Evolutionary conservation across 2,113 vertebrate species (phyloP).

Genomic region (Hippocampus abdominalis): DNA sequence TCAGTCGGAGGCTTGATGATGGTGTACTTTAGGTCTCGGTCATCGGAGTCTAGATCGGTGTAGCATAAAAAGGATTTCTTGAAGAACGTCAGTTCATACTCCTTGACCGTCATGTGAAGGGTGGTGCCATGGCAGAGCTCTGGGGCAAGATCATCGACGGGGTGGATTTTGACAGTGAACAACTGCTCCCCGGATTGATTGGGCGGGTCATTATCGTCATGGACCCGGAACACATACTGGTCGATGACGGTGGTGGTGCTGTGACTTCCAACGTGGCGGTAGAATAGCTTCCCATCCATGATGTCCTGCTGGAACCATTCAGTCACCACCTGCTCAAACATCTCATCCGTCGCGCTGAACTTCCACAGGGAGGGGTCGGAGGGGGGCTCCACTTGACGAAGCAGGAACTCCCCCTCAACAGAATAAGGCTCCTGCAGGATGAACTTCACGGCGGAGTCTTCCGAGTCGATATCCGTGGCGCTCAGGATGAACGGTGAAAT

Average conservation of each 20-base stretch:
- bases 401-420: conserved; percentile 66
- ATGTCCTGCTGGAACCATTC: conserved; percentile 82
- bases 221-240: conserved; percentile 72
- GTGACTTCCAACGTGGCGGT: conserved; percentile 70
- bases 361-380: conserved; percentile 63
- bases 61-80: conserved; percentile 84
- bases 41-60: conserved; percentile 89
- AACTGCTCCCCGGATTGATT: conserved; percentile 79
- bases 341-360: conserved; percentile 68
- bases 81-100: conserved; percentile 86
- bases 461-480: conserved; percentile 78
- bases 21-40: conserved; percentile 85
- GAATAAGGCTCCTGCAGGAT: conserved; percentile 64
- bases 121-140: conserved; percentile 79
- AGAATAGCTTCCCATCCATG: conserved; percentile 77
- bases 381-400: conserved; percentile 69
- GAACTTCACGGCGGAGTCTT: conserved; percentile 76
- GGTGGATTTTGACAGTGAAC: conserved; percentile 85
- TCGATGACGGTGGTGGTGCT: conserved; percentile 62
- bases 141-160: conserved; percentile 84
- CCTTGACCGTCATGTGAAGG: conserved; percentile 86
- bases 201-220: conserved; percentile 78
- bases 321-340: conserved; percentile 79
- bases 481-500: conserved; percentile 79
- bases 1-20: conserved; percentile 81